Conservation (phyloP, 2,113 vertebrate genomes). For the Laticauda laticaudata region DNA sequence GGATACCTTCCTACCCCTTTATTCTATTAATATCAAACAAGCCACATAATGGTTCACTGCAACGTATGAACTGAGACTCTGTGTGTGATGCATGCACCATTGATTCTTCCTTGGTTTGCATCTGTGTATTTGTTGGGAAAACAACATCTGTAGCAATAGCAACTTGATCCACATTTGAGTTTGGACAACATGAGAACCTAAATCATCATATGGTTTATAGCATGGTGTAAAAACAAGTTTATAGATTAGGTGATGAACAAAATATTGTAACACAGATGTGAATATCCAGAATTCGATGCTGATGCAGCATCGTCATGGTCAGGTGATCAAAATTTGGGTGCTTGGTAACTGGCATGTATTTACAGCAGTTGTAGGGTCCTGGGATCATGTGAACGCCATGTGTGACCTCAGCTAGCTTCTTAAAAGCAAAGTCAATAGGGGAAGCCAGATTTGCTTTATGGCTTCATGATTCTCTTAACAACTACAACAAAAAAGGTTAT, state of each 20-base stretch:
- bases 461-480: neutral
- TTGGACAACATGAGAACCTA: neutral
- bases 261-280: neutral
- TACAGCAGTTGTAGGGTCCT: neutral
- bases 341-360: neutral
- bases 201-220: neutral
- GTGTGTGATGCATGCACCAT: neutral
- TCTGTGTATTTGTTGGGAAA: neutral
- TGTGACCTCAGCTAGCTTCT: neutral
- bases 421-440: neutral
- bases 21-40: neutral
- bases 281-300: neutral
- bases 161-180: neutral
- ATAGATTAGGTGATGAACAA: neutral
- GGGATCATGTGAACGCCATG: neutral
- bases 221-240: neutral
- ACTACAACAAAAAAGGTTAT: neutral
- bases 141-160: neutral
- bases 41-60: neutral
- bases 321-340: neutral
- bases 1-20: too few species aligned
- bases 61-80: neutral
- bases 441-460: neutral
- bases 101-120: neutral
- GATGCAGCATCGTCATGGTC: neutral